Percentiles rank a stretch among this genome's conserved stretches.
These are phyloP conservation scores for Vulpes lagopus DNA, from an alignment of 2,113 vertebrate genomes.

Conservation along the genomic window DNA sequence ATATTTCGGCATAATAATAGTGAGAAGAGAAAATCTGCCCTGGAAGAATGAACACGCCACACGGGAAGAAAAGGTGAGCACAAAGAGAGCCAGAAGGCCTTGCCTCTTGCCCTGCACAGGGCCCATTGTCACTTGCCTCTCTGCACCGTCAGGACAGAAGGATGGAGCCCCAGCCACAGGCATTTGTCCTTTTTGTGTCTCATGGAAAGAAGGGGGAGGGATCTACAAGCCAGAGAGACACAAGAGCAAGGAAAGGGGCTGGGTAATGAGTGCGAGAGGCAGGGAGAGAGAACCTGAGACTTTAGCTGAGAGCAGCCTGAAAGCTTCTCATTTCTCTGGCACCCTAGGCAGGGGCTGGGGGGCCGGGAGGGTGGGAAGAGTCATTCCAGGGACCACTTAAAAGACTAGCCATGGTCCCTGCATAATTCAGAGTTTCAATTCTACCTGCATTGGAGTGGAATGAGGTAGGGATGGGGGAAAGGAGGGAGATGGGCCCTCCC, in stretches of 20 bases:
- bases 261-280: rapidly evolving
- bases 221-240: background rate
- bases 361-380: background rate
- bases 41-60: no score
- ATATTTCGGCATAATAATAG: background rate
- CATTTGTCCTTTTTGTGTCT: background rate
- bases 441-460: background rate
- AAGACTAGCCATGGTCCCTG: background rate
- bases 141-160: background rate
- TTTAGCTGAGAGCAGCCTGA: background rate
- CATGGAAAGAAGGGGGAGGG: background rate
- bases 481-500: background rate
- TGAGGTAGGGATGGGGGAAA: background rate
- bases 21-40: background rate
- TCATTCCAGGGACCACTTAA: background rate
- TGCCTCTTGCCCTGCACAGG: background rate
- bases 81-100: background rate
- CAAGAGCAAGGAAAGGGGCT: background rate
- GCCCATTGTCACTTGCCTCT: background rate
- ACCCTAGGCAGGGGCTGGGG: background rate
- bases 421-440: background rate
- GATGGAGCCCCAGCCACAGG: rapidly evolving
- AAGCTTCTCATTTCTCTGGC: background rate
- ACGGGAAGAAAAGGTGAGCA: background rate
- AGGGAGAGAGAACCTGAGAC: background rate